Evolutionary conservation across 2,113 vertebrate species (phyloP).

Genomic region (Alectura lathami): DNA sequence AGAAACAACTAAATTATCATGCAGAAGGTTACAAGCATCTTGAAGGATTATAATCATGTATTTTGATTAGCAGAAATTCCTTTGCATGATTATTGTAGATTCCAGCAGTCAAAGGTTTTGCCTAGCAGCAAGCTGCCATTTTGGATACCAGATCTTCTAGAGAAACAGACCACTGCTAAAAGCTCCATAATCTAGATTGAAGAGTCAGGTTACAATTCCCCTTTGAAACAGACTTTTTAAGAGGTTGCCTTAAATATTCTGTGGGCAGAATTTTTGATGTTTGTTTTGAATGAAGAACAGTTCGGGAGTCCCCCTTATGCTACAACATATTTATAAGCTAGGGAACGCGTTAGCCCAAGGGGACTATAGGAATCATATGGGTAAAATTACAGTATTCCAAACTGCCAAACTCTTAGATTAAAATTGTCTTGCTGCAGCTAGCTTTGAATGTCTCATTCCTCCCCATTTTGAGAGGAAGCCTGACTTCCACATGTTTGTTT

Average conservation of each 20-base stretch:
- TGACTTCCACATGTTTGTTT: conserved; percentile 1
- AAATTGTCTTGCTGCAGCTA: not conserved
- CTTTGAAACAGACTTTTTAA: not conserved
- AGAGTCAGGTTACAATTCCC: not conserved
- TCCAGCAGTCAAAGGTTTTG: not conserved
- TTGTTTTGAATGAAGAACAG: not conserved
- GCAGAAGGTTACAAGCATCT: not conserved
- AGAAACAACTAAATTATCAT: not conserved
- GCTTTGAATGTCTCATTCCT: not conserved
- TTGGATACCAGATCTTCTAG: not conserved
- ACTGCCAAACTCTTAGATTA: not conserved
- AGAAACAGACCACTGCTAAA: not conserved
- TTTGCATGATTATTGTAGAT: not conserved
- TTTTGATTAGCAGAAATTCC: not conserved
- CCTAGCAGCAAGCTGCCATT: not conserved
- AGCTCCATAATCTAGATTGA: not conserved
- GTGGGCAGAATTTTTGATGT: not conserved
- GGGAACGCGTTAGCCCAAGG: not conserved
- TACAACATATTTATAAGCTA: not conserved
- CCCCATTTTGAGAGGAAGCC: not conserved
- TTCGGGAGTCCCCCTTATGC: not conserved
- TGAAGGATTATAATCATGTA: not conserved
- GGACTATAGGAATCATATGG: not conserved
- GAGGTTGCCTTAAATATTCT: not conserved
- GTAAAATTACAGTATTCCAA: not conserved